Conservation (phyloP, 2,888 invertebrate species). For the Andrena marginata region DNA sequence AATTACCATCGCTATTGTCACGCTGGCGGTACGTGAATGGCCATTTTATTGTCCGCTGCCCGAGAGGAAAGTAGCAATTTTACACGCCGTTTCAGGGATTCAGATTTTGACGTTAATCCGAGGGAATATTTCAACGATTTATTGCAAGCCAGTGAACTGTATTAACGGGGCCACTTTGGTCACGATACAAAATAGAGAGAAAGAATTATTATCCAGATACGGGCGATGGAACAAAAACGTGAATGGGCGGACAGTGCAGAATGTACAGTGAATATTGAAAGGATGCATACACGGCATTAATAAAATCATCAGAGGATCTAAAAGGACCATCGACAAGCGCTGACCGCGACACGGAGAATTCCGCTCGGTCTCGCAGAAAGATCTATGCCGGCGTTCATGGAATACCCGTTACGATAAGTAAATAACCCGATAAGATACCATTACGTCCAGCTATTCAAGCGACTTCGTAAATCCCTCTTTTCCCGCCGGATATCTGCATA, state of each 20-base stretch:
- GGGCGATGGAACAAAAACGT: too few species aligned
- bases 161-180: too few species aligned
- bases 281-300: neutral
- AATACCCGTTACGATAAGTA: slow-evolving; percentile 44
- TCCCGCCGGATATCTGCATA: slow-evolving; percentile 16
- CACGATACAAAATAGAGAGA: too few species aligned
- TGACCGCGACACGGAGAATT: neutral
- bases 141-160: neutral
- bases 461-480: slow-evolving; percentile 34
- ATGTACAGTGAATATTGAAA: slow-evolving; percentile 16
- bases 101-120: neutral
- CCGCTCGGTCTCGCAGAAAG: neutral
- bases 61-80: neutral
- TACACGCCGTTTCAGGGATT: neutral
- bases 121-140: neutral
- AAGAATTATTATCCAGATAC: too few species aligned
- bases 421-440: slow-evolving; percentile 53
- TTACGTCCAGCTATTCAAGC: slow-evolving; percentile 24
- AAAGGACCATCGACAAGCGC: neutral
- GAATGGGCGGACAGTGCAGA: too few species aligned
- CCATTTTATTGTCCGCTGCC: neutral
- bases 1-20: slow-evolving; percentile 3
- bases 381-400: slow-evolving; percentile 12
- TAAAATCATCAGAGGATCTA: slow-evolving; percentile 11
- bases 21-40: neutral